Evolutionary conservation across 2,888 invertebrate species (phyloP).

Genomic region (Peribatodes rhomboidaria): DNA sequence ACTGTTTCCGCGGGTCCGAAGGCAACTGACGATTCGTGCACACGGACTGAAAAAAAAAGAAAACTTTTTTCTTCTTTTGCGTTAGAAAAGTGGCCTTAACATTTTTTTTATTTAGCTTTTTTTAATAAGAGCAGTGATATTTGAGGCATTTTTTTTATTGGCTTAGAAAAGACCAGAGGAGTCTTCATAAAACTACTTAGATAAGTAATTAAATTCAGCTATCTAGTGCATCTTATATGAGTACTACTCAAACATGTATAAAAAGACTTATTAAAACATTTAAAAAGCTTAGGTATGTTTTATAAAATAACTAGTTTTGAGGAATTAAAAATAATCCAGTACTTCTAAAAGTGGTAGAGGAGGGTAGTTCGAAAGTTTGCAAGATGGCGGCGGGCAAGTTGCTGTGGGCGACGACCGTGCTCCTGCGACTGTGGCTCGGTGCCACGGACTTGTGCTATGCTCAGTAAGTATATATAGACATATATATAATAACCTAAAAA

Average conservation of each 20-base stretch:
- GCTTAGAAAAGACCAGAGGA: too few relatives aligned
- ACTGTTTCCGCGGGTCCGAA: slow-evolving; percentile 70
- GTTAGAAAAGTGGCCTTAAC: background rate
- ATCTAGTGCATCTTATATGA: too few relatives aligned
- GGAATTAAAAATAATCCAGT: slow-evolving; percentile 36
- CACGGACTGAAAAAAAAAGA: slow-evolving; percentile 27
- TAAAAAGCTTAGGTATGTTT: slow-evolving; percentile 30
- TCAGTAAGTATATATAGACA: slow-evolving; percentile 83
- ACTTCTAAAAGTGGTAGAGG: slow-evolving; percentile 28
- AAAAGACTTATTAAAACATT: too few relatives aligned
- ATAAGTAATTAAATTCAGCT: too few relatives aligned
- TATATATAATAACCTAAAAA: too few relatives aligned
- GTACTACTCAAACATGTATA: too few relatives aligned
- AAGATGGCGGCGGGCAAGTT: slow-evolving; percentile 73
- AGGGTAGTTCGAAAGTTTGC: slow-evolving; percentile 35
- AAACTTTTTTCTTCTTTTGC: slow-evolving; percentile 3
- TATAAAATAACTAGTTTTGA: slow-evolving; percentile 24
- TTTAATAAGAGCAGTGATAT: background rate
- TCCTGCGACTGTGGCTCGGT: slow-evolving; percentile 76
- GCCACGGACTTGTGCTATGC: slow-evolving; percentile 82
- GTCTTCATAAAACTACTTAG: too few relatives aligned
- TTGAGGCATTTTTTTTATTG: background rate
- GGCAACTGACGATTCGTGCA: slow-evolving; percentile 62
- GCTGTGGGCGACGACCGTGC: slow-evolving; percentile 72
- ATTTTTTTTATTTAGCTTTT: background rate